These are phyloP conservation scores for Hypselothyrea guttata DNA, from an alignment of 2,888 invertebrate genomes.

Conservation along the genomic window DNA sequence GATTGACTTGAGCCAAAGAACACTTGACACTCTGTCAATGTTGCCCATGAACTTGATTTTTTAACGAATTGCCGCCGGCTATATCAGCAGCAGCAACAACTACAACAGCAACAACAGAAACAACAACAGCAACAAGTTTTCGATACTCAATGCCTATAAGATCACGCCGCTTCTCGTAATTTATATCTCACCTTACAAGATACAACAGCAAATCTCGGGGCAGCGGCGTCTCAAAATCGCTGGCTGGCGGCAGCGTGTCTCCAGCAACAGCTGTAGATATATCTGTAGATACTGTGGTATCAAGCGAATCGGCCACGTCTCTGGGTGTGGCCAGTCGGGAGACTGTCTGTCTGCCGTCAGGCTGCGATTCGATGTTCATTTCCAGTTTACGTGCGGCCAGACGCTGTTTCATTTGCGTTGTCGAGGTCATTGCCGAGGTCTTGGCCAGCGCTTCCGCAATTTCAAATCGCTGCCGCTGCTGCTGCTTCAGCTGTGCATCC, in stretches of 20 bases:
- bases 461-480: constrained; percentile 78
- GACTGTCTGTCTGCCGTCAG: constrained; percentile 16
- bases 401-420: constrained; percentile 83
- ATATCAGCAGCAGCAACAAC: constrained; percentile 14
- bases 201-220: constrained; percentile 86
- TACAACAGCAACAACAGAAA: constrained; percentile 22
- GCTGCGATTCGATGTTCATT: constrained; percentile 81
- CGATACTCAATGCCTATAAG: constrained; percentile 9
- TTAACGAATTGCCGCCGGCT: constrained; percentile 52
- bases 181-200: constrained; percentile 85
- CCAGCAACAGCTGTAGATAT: constrained; percentile 30
- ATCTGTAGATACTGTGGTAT: constrained; percentile 29
- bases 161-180: constrained; percentile 41
- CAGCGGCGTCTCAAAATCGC: constrained; percentile 83
- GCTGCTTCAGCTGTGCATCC: constrained; percentile 42
- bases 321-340: constrained; percentile 41
- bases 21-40: constrained; percentile 64
- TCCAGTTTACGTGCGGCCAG: constrained; percentile 84
- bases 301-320: constrained; percentile 24
- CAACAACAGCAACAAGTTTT: constrained; percentile 50
- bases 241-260: constrained; percentile 63
- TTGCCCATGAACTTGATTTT: constrained; percentile 71
- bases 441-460: constrained; percentile 85
- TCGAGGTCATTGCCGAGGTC: constrained; percentile 84
- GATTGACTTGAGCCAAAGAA: constrained; percentile 53